These are phyloP conservation scores for Phlogophora meticulosa DNA, from an alignment of 2,888 invertebrate species.

Conservation along the genomic window DNA sequence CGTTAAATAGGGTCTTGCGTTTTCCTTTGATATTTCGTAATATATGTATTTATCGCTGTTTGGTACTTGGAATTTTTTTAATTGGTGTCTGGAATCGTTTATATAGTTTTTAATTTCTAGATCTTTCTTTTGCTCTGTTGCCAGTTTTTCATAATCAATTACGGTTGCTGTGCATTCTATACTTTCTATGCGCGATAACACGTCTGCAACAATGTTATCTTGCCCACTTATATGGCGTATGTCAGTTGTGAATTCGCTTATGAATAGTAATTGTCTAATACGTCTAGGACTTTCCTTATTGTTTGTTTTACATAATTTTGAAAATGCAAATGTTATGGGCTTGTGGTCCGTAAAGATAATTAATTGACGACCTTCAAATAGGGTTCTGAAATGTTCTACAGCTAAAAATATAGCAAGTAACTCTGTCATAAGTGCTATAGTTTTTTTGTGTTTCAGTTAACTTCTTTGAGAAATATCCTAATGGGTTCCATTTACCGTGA, in stretches of 20 bases:
- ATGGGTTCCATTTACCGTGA: too few species aligned
- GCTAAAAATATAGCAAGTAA: too few species aligned
- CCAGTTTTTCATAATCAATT: neutral
- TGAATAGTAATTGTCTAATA: neutral
- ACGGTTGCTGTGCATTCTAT: neutral
- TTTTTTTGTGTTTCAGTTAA: too few species aligned
- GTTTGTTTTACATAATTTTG: neutral
- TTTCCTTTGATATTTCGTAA: neutral
- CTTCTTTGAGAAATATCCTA: too few species aligned
- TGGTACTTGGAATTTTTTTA: neutral
- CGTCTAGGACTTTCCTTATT: constrained; percentile 4
- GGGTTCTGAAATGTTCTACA: neutral
- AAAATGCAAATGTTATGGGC: neutral
- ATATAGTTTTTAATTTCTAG: neutral
- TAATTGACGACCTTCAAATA: neutral
- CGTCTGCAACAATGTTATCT: constrained; percentile 1
- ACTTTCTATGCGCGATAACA: neutral
- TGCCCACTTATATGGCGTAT: neutral
- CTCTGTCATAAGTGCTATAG: too few species aligned
- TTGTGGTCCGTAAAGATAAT: neutral
- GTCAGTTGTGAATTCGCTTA: neutral
- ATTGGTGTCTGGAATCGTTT: neutral
- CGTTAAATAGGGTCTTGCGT: constrained; percentile 4
- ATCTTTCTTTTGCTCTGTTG: neutral
- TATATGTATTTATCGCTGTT: neutral